Base-by-base conservation (phyloP, 2,888 invertebrate genomes). In the Phalera bucephala region DNA sequence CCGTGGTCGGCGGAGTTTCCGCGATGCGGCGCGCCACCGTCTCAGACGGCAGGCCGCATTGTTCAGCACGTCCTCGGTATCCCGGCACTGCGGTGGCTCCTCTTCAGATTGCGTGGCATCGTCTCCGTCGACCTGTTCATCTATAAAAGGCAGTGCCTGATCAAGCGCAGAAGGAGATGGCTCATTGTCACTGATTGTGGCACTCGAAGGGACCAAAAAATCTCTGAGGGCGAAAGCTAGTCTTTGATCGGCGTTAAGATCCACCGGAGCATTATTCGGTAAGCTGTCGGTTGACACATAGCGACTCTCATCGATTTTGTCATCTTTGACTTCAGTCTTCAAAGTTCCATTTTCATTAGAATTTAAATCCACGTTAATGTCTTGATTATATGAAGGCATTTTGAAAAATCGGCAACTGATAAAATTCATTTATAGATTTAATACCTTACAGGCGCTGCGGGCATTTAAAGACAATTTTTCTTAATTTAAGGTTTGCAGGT, bases 21-120 rank as follows among this genome's bases (percentile, higher is more conserved):
- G 74, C 9, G 91, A 85, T 2, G 91, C 84, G 28, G 91, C 90
- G 21, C 90, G 85, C 78, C 91, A 89, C 29, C 89, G 69, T 45
- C 87, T 80, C 60, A 91, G 69, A 35, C 91, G 80, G 50, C 90
- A 86, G 20, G 86, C 90, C 1, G 86, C 87, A 50, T 84, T 89
- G 58, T 82, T 85, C 22, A 82, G 56, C 40, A 82, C 79, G 43
- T 83, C 86, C 6, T 83, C 81, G 0, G 87, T 79, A 15, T 80
- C 87, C 8, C 73, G 77, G 32, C 48, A 56, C 31, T 58, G 69
- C 29, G 63, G 58, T 20, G 64, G 74, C 38, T 87, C 88, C 29
- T 75, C 86, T 23, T 81, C 86, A 15, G 84, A 83, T 54, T 72
- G 78, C 30, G 55, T 47, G 33, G 48, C 50, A 2, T 69, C 74